Evolutionary conservation across 2,888 invertebrate species (phyloP).

Genomic region (Phengaris alcon): DNA sequence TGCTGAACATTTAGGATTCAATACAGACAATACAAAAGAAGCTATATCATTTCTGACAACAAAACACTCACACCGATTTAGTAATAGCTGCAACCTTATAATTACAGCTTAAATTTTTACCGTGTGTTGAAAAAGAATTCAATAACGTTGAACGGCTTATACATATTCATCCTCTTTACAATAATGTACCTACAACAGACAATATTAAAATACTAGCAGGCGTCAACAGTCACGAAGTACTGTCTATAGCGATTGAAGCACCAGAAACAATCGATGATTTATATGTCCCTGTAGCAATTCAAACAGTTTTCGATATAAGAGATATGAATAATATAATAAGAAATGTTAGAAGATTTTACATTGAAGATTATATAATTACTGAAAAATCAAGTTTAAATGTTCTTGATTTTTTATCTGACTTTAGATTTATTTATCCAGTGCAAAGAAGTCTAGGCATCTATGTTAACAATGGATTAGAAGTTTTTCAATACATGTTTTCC

Average conservation of each 20-base stretch:
- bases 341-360: conserved; percentile 49
- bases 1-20: conserved; percentile 45
- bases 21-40: conserved; percentile 41
- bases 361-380: conserved; percentile 47
- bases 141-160: conserved; percentile 36
- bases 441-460: conserved; percentile 47
- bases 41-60: conserved; percentile 44
- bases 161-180: conserved; percentile 45
- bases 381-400: conserved; percentile 41
- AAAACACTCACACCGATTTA: conserved; percentile 30
- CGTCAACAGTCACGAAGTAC: conserved; percentile 50
- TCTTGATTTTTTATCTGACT: conserved; percentile 53
- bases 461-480: conserved; percentile 35
- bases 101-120: conserved; percentile 33
- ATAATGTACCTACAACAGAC: conserved; percentile 45
- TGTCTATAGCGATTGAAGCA: background rate
- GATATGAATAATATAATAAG: conserved; percentile 28
- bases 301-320: background rate
- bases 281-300: background rate
- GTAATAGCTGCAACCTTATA: conserved; percentile 38
- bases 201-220: conserved; percentile 53
- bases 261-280: background rate
- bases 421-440: conserved; percentile 48
- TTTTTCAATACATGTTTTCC: conserved; percentile 57
- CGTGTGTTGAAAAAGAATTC: conserved; percentile 39